Percentiles rank a stretch among this genome's conserved stretches.
Evolutionary conservation across 2,797 vertebrate genomes (phyloP).

Genomic region (Potorous gilbertii): DNA sequence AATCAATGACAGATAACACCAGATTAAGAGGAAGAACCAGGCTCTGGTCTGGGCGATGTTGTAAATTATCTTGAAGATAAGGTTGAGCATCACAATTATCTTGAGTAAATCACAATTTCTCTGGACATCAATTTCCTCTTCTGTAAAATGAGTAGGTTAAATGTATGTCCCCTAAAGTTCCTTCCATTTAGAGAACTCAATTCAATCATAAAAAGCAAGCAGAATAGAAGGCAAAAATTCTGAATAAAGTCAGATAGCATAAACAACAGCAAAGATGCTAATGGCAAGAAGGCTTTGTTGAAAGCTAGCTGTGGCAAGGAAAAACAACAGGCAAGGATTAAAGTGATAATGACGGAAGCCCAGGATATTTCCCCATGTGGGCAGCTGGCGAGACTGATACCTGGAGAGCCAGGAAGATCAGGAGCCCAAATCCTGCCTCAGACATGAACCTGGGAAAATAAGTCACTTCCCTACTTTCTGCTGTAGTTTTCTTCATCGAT

Average conservation of each 20-base stretch:
- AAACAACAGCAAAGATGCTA: neutral
- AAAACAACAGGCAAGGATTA: neutral
- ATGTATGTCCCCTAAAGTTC: neutral
- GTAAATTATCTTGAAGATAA: neutral
- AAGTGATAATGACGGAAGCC: neutral
- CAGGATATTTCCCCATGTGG: too few species aligned
- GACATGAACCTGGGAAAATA: too few species aligned
- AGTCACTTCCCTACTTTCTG: too few species aligned
- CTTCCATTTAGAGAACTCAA: neutral
- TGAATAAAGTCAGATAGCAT: neutral
- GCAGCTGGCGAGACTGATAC: too few species aligned
- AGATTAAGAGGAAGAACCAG: neutral
- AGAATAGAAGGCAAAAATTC: neutral
- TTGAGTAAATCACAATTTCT: neutral
- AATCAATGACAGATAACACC: neutral
- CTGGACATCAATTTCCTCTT: neutral
- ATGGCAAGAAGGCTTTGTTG: neutral
- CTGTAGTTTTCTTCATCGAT: too few species aligned
- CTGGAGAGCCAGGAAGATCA: too few species aligned
- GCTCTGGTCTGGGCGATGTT: neutral
- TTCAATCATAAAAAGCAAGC: neutral
- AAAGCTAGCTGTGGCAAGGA: neutral
- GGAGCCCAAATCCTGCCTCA: too few species aligned
- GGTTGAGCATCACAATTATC: neutral
- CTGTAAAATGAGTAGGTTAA: neutral